Evolutionary conservation across 37 sponge, comb jelly and placozoan genomes (phyloP).

Genomic region (Tethya wilhelma): DNA sequence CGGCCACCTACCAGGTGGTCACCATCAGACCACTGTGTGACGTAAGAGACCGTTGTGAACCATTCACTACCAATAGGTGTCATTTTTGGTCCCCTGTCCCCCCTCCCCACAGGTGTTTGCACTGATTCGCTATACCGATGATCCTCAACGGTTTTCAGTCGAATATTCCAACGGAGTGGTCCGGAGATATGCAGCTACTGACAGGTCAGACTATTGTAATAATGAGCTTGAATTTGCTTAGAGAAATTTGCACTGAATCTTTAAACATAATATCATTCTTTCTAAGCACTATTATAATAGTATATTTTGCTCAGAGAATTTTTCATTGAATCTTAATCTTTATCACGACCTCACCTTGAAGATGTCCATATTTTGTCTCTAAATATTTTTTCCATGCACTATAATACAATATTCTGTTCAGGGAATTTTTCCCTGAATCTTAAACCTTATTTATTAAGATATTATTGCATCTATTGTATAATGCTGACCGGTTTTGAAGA

Average conservation of each 20-base stretch:
- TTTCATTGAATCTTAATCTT: not conserved
- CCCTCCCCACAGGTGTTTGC: slow-evolving; percentile 74
- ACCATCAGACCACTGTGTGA: slow-evolving; percentile 86
- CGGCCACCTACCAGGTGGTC: slow-evolving; percentile 90
- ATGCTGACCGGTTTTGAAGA: too few relatives aligned
- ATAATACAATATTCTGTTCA: too few relatives aligned
- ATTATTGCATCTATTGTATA: too few relatives aligned
- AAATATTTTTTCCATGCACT: too few relatives aligned
- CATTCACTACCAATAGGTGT: not conserved
- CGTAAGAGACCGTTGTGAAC: slow-evolving; percentile 26
- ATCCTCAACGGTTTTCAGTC: slow-evolving; percentile 96
- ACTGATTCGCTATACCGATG: slow-evolving; percentile 86
- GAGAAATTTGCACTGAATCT: too few relatives aligned
- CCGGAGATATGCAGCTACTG: slow-evolving; percentile 83
- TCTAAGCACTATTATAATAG: too few relatives aligned
- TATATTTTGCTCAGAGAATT: not conserved
- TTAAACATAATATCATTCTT: too few relatives aligned
- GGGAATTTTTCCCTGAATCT: too few relatives aligned
- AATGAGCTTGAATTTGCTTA: not conserved
- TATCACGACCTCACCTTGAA: too few relatives aligned
- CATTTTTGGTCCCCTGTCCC: not conserved
- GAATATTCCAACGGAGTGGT: slow-evolving; percentile 83
- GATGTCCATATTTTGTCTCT: too few relatives aligned
- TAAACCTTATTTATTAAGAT: too few relatives aligned
- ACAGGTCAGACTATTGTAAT: slow-evolving; percentile 60